These are phyloP conservation scores for Odontocerum albicorne DNA, from an alignment of 2,888 invertebrate genomes.

Conservation along the genomic window DNA sequence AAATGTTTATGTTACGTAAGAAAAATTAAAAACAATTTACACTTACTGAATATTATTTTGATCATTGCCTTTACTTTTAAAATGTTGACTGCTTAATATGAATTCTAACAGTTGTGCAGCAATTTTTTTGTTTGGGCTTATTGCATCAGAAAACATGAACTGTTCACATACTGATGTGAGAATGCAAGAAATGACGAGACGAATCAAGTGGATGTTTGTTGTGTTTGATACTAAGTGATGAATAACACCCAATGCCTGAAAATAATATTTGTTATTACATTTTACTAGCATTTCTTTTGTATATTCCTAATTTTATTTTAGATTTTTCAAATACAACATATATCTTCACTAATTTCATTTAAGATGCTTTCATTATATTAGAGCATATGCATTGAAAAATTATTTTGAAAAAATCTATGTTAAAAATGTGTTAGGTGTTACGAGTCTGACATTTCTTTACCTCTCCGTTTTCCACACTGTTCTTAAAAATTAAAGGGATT, in stretches of 20 bases:
- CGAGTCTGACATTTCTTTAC: too few species aligned
- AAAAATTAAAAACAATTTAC: conserved; percentile 9
- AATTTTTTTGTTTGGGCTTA: conserved; percentile 37
- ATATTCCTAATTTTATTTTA: too few species aligned
- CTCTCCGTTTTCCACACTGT: too few species aligned
- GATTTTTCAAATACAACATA: too few species aligned
- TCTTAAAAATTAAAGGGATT: too few species aligned
- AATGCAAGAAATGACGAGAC: conserved; percentile 35
- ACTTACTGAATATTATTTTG: conserved; percentile 22
- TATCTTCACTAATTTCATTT: too few species aligned
- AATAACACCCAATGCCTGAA: conserved; percentile 40
- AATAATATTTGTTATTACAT: too few species aligned
- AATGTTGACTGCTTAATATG: conserved; percentile 18
- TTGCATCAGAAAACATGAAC: conserved; percentile 41
- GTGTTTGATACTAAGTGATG: conserved; percentile 36
- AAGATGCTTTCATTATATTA: too few species aligned
- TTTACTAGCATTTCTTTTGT: too few species aligned
- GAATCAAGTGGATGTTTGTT: conserved; percentile 35
- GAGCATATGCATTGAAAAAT: too few species aligned
- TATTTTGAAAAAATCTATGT: too few species aligned
- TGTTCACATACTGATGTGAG: conserved; percentile 40
- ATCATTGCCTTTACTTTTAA: conserved; percentile 1
- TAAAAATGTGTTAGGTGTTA: too few species aligned
- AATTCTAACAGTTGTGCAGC: conserved; percentile 35
- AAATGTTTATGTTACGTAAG: background rate